phyloP scores from a whole-genome alignment of 2,888 invertebrate species.

The Imbricaverruca yamaguchii region DNA sequence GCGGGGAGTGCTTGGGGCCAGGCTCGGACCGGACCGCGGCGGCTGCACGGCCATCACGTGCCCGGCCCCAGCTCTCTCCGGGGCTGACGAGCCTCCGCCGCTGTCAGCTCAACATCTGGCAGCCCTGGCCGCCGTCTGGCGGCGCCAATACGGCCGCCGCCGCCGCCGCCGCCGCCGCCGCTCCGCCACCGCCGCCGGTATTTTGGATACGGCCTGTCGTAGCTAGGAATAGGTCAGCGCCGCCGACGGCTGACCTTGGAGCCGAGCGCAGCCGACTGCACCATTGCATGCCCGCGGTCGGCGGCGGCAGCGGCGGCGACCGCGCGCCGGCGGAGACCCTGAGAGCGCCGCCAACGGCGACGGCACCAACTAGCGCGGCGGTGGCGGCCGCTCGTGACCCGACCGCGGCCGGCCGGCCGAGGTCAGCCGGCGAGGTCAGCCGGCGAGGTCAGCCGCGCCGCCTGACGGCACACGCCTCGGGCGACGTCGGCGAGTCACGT shows the following conservation, averaged over 20 bases:
- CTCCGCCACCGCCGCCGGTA: not conserved
- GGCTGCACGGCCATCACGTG: not conserved
- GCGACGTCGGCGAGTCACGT: not conserved
- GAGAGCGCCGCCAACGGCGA: not conserved
- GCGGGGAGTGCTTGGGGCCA: not conserved
- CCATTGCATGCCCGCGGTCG: not conserved
- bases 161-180: not conserved
- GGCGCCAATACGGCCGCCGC: not conserved
- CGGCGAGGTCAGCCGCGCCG: not conserved
- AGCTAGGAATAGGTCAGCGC: not conserved
- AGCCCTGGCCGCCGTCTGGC: not conserved
- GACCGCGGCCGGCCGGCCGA: not conserved
- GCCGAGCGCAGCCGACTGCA: not conserved
- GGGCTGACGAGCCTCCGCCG: too few relatives aligned
- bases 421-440: too few relatives aligned
- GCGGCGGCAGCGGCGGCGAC: not conserved
- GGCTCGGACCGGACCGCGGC: not conserved
- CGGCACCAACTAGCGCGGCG: not conserved
- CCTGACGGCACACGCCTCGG: not conserved
- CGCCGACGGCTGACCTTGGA: not conserved
- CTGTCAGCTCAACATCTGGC: too few relatives aligned
- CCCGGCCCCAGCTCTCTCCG: too few relatives aligned
- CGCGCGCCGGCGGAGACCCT: not conserved
- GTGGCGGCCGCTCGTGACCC: not conserved
- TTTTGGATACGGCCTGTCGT: conserved; percentile 1